Conservation (phyloP, 1,140 invertebrate species). For the Brachionus koreanus region DNA sequence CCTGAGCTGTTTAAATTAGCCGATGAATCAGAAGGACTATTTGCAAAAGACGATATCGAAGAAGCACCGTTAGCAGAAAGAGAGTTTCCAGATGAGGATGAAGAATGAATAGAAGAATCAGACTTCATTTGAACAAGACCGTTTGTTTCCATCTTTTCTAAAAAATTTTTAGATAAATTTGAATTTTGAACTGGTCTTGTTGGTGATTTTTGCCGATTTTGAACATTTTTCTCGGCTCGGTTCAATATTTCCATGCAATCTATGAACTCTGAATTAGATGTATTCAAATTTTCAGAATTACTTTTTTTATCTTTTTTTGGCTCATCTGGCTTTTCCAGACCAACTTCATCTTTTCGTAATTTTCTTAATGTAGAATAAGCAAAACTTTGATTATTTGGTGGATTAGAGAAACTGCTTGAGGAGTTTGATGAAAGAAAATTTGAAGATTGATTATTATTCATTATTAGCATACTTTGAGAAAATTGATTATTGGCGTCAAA, state of each 20-base stretch:
- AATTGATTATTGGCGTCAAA: conserved; percentile 11
- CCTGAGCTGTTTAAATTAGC: background rate
- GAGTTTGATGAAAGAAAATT: conserved; percentile 52
- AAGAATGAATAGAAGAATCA: background rate
- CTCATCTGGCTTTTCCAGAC: background rate
- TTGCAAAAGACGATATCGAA: background rate
- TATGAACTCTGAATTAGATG: conserved; percentile 52
- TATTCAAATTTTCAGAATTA: conserved; percentile 51
- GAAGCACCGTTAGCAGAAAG: background rate
- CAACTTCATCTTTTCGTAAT: background rate
- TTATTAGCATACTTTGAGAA: conserved; percentile 50
- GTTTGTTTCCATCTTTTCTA: background rate
- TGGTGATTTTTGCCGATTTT: conserved; percentile 42
- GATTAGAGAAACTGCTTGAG: conserved; percentile 48
- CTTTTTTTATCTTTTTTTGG: background rate
- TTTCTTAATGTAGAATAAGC: conserved; percentile 2
- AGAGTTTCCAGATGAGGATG: background rate
- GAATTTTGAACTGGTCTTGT: background rate
- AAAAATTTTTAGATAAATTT: background rate
- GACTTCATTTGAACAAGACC: background rate
- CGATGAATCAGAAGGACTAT: background rate
- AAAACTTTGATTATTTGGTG: background rate
- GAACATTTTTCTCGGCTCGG: conserved; percentile 54
- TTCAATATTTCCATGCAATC: conserved; percentile 56
- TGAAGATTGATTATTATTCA: conserved; percentile 46